Evolutionary conservation across 2,113 vertebrate species (phyloP).

Genomic region (Grammatotria lemairii): DNA sequence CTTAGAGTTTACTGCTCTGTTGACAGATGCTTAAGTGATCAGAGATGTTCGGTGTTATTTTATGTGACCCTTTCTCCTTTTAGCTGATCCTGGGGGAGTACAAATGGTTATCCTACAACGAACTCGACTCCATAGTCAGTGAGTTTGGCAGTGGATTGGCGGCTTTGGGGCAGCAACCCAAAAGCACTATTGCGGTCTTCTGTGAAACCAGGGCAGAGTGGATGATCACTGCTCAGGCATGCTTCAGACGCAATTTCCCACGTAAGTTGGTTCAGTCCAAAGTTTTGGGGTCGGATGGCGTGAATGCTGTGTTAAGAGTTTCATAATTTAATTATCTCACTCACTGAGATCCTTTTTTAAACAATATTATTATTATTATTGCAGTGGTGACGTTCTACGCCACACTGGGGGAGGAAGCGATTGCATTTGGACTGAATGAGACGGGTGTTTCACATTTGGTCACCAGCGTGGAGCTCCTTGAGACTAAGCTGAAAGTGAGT

Average conservation of each 20-base stretch:
- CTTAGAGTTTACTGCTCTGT: not conserved
- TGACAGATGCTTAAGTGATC: not conserved
- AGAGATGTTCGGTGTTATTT: not conserved
- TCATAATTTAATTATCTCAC: not conserved
- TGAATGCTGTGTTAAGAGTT: not conserved
- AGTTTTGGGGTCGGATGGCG: not conserved
- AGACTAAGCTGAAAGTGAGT: constrained; percentile 89
- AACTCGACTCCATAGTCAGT: constrained; percentile 70
- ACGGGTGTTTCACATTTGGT: constrained; percentile 85
- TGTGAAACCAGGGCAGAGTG: constrained; percentile 96
- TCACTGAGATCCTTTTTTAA: not conserved
- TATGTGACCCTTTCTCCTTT: not conserved
- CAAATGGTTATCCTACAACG: constrained; percentile 85
- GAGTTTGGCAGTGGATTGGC: constrained; percentile 81
- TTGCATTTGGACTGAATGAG: constrained; percentile 89
- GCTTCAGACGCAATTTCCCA: constrained; percentile 91
- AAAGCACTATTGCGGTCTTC: constrained; percentile 85
- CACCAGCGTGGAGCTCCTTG: constrained; percentile 87
- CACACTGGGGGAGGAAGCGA: constrained; percentile 90
- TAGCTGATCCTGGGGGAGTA: constrained; percentile 91
- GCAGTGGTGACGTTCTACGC: constrained; percentile 95
- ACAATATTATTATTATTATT: not conserved
- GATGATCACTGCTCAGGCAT: constrained; percentile 90
- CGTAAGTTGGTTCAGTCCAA: constrained; percentile 67
- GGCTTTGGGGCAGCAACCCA: constrained; percentile 81